Evolutionary conservation across 2,888 invertebrate genomes (phyloP).

Genomic region (Cataglyphis cursor): DNA sequence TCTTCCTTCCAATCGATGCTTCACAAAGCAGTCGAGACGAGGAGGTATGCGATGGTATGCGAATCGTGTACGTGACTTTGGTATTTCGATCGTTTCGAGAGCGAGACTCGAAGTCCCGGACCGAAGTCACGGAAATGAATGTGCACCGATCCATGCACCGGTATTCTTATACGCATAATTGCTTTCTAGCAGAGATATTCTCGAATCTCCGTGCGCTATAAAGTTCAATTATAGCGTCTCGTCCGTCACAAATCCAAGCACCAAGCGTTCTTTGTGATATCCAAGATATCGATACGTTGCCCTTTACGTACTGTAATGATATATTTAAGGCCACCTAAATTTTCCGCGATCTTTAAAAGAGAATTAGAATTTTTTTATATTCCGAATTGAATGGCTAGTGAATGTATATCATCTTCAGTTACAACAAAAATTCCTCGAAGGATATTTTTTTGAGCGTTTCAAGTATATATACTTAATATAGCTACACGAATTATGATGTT

Average conservation of each 20-base stretch:
- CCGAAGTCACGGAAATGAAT: conserved; percentile 12
- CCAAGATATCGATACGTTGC: conserved; percentile 20
- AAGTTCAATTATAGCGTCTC: conserved; percentile 5
- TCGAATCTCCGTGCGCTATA: background rate
- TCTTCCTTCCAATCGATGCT: conserved; percentile 42
- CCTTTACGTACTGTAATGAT: conserved; percentile 8
- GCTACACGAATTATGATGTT: conserved; percentile 3
- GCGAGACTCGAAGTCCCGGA: conserved; percentile 12
- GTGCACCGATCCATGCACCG: conserved; percentile 1
- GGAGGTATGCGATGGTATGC: conserved; percentile 13
- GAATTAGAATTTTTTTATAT: background rate
- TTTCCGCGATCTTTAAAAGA: conserved; percentile 17
- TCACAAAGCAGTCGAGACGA: conserved; percentile 39
- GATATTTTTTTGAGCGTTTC: conserved; percentile 19
- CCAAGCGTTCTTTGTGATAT: background rate
- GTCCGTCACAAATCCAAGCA: background rate
- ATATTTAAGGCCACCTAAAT: conserved; percentile 44
- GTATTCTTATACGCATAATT: conserved; percentile 37
- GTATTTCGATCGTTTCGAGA: conserved; percentile 36
- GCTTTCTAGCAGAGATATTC: background rate
- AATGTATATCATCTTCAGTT: conserved; percentile 22
- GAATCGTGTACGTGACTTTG: conserved; percentile 14
- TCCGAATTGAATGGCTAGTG: conserved; percentile 32
- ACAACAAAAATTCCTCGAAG: conserved; percentile 10
- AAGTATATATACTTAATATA: background rate